phyloP scores from a whole-genome alignment of 1,140 invertebrate genomes.

The Sycophaga agraensis region DNA sequence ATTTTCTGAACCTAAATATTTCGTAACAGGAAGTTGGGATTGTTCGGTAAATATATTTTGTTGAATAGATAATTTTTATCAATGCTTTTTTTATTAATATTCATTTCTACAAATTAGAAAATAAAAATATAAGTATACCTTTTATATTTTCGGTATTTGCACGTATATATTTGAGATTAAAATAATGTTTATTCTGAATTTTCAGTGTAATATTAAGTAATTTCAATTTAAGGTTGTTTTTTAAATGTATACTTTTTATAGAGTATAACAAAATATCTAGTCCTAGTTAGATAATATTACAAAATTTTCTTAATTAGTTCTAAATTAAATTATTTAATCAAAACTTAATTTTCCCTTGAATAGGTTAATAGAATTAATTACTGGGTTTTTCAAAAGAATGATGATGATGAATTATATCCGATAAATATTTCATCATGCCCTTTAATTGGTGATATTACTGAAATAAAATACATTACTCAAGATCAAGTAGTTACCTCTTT shows the following conservation, averaged over 20 bases:
- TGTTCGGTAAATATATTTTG: constrained; percentile 56
- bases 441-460: constrained; percentile 62
- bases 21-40: constrained; percentile 83
- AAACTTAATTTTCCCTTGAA: constrained; percentile 9
- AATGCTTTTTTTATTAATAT: too few relatives aligned
- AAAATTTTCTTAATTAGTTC: neutral
- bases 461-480: constrained; percentile 65
- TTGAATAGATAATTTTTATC: too few relatives aligned
- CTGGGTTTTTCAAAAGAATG: constrained; percentile 64
- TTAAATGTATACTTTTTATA: neutral
- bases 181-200: too few relatives aligned
- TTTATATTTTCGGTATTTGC: too few relatives aligned
- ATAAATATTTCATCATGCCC: constrained; percentile 47
- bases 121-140: too few relatives aligned
- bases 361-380: constrained; percentile 67
- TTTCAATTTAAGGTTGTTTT: neutral
- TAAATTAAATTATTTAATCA: neutral
- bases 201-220: neutral
- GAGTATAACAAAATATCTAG: neutral
- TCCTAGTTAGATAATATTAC: too few relatives aligned
- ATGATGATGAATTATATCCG: constrained; percentile 57
- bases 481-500: constrained; percentile 67
- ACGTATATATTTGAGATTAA: too few relatives aligned
- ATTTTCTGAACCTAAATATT: constrained; percentile 67
- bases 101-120: too few relatives aligned